Base-by-base conservation (phyloP, 2,888 invertebrate species). In the Mythimna vitellina region DNA sequence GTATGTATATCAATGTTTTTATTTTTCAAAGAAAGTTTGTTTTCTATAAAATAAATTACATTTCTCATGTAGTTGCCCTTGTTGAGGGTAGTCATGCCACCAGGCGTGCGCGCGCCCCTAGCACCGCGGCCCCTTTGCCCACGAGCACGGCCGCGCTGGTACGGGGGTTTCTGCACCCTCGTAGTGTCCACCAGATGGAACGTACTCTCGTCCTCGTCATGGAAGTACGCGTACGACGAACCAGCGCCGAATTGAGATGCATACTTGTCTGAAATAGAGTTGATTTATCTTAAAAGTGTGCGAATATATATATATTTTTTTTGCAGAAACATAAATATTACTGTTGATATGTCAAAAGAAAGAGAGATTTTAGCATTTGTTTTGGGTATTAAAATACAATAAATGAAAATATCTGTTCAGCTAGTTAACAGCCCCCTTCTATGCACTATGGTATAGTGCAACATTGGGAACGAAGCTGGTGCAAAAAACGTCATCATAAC, bases 161-260 rank as follows among this genome's bases (percentile, higher is more conserved):
- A 99, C 20, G 98, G 98, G 5, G 99, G 99, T 90, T 98, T 98
- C 88, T 98, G 98, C 3, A 98, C 97, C 49, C 98, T 97, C 0
- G 99, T 98, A 1, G 99, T 99, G 90, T 99, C 99, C 85, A 99
- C 99, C 95, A 99, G 96, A 93, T 99, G 99, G 97, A 99, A 99
- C 65, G 99, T 98, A 84, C 98, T 98, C 93, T 99, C 99, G 92
- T 99, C 99, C 92, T 99, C 99, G 88, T 99, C 99, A 89, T 99
- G 99, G 92, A 98, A 99, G 93, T 99, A 99, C 0, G 99, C 99
- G 94, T 99, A 99, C 88, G 99, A 99, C 89, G 98, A 99, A 60
- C 99, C 99, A 83, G 99, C 98, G 72, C 99, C 99, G 94, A 99
- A 99, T 86, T 98, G 98, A 6, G 99, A 99, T 60, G 98, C 97